A percentile compares a stretch with the other conserved stretches of the same genome.
Conservation (phyloP, 1,140 invertebrate genomes). For the Halictus rubicundus region DNA sequence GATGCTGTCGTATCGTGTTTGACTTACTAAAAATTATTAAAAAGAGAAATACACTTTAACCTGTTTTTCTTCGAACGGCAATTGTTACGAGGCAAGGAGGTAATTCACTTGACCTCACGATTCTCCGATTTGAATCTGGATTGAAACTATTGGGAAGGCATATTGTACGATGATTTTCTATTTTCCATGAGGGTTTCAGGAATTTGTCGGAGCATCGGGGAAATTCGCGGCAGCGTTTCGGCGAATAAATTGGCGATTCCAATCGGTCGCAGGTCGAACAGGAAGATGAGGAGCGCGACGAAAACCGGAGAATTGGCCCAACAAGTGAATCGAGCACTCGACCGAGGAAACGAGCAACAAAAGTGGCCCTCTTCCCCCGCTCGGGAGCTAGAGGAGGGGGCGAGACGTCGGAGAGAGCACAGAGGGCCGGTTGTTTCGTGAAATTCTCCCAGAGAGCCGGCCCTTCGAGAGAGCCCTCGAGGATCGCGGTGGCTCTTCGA, state of each 20-base stretch:
- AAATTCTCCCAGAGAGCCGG: constrained; percentile 48
- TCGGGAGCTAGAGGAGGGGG: background rate
- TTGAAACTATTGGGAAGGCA: no score
- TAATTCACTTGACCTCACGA: no score
- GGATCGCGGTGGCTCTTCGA: constrained; percentile 31
- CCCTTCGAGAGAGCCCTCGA: constrained; percentile 45
- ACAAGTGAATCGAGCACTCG: constrained; percentile 8
- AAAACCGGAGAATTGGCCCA: background rate
- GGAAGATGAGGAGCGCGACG: background rate
- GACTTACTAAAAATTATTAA: no score
- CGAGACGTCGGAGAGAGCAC: constrained; percentile 19
- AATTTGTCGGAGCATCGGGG: no score
- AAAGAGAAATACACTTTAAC: no score
- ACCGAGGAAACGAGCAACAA: constrained; percentile 11
- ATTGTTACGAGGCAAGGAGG: no score
- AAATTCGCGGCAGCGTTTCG: background rate
- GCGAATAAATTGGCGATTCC: background rate
- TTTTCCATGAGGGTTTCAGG: no score
- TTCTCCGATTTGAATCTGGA: no score
- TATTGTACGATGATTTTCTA: no score
- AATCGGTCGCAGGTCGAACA: background rate
- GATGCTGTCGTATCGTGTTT: no score
- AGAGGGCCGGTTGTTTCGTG: constrained; percentile 59
- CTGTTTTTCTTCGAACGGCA: no score
- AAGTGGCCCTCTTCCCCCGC: background rate